Evolutionary conservation across 2,888 invertebrate species (phyloP), one percentile per base, ranked within the genome.

Genomic region (Taenaris catops): DNA sequence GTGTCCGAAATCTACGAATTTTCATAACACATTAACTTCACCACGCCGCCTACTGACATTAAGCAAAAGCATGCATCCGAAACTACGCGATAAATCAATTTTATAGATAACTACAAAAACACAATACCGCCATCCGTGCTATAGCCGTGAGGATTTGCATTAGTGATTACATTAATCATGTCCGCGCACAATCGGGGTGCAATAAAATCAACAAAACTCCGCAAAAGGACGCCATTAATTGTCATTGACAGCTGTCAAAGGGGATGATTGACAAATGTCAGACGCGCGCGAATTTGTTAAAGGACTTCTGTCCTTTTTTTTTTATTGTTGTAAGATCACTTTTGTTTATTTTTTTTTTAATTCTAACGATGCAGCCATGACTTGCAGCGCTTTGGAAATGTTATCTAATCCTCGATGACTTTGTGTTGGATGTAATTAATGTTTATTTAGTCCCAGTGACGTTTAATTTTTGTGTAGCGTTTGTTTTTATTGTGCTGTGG

Each of bases 131-230:
- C 25, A 53, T 59, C 53, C 78, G 83, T 84, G 83, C 70, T 63
- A 51, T 52, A 58, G 49, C 58, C 57, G 61, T 51, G 57, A 58
- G 71, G 80, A 84, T 86, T 86, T 84, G 84, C 84, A 86, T 86
- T 84, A 86, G 83, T 66, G 72, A 72, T 78, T 80, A 61, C 86
- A 86, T 84, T 86, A 83, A 86, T 86, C 86, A 86, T 84, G 63
- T 70, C 57, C 55, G 52, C 63, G 58, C 62, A 80, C 79, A 79
- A 78, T 74, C 63, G 69, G 56, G 53, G 69, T n/a, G n/a, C 62
- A 80, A 81, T 79, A 80, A 78, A 74, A 70, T 65, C 80, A 72
- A 78, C 80, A 80, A 79, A 83, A 79, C 73, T 78, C 69, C 81
- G 73, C 76, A 83, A 80, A 60, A 73, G n/a, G 55, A 58, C 50